Conservation (phyloP, 2,113 vertebrate species). For the Ammodytes marinus region DNA sequence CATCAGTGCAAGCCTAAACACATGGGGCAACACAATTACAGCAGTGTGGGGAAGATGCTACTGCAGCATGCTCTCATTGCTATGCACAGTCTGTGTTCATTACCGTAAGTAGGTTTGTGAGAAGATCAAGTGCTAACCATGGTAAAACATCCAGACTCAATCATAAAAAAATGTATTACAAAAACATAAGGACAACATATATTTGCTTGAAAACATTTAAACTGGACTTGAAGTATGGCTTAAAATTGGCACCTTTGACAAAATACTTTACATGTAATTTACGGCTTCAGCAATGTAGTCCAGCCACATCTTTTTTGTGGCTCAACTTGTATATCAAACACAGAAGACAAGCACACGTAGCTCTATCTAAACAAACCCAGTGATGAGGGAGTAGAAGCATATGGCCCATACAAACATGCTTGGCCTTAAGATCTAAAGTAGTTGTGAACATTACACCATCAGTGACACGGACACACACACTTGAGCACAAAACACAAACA, state of each 20-base stretch:
- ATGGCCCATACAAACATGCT: not conserved
- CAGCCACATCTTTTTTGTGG: slow-evolving; percentile 53
- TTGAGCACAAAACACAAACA: not conserved
- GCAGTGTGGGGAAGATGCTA: slow-evolving; percentile 4
- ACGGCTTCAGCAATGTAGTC: slow-evolving; percentile 4
- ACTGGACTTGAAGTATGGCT: not conserved
- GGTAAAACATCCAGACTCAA: slow-evolving; percentile 11
- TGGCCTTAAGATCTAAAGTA: not conserved
- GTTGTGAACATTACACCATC: not conserved
- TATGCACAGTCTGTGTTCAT: not conserved
- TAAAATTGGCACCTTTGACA: not conserved
- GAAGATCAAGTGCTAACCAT: not conserved
- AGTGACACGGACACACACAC: not conserved
- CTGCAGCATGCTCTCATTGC: not conserved
- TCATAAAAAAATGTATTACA: not conserved
- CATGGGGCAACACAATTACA: slow-evolving; percentile 14
- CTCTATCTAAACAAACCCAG: not conserved
- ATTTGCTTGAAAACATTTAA: not conserved
- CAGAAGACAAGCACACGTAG: not conserved
- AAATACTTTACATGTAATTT: slow-evolving; percentile 10
- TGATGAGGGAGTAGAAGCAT: not conserved
- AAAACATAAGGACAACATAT: not conserved
- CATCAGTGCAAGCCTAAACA: slow-evolving; percentile 38
- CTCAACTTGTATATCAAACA: slow-evolving; percentile 59
- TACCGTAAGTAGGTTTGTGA: too few relatives aligned